phyloP scores from a whole-genome alignment of 2,888 invertebrate genomes.

The Philonicus albiceps region DNA sequence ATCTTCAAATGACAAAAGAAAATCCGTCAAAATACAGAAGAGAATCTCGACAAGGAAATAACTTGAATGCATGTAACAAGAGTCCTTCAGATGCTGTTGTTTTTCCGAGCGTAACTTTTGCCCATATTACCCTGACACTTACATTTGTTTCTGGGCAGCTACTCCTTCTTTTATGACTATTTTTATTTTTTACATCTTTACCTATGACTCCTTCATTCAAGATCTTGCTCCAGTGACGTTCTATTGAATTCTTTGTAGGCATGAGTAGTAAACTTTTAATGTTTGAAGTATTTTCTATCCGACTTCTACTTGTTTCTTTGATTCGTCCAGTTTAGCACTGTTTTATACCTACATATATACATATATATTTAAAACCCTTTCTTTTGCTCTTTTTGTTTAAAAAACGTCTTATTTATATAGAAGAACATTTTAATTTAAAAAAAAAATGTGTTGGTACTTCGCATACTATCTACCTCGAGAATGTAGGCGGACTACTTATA shows the following conservation, averaged over 20 bases:
- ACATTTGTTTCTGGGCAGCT: background rate
- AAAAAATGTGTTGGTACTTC: background rate
- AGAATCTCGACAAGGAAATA: background rate
- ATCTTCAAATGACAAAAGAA: background rate
- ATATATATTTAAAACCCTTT: background rate
- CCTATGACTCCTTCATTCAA: conserved; percentile 26
- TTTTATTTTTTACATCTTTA: background rate
- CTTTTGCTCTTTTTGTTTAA: background rate
- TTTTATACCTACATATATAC: background rate
- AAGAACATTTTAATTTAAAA: background rate
- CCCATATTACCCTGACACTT: background rate
- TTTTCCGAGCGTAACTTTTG: background rate
- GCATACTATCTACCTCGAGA: background rate
- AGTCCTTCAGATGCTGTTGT: conserved; percentile 17
- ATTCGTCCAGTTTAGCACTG: background rate
- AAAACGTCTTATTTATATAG: background rate
- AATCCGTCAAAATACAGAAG: background rate
- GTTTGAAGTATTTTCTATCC: conserved; percentile 7
- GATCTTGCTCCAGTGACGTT: background rate
- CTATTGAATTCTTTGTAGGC: background rate
- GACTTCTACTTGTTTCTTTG: background rate
- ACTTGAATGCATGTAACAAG: background rate
- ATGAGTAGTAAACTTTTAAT: conserved; percentile 19
- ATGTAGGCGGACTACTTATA: background rate
- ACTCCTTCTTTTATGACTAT: background rate